Conservation (phyloP, 1,140 invertebrate species). For the Streblospio benedicti region DNA sequence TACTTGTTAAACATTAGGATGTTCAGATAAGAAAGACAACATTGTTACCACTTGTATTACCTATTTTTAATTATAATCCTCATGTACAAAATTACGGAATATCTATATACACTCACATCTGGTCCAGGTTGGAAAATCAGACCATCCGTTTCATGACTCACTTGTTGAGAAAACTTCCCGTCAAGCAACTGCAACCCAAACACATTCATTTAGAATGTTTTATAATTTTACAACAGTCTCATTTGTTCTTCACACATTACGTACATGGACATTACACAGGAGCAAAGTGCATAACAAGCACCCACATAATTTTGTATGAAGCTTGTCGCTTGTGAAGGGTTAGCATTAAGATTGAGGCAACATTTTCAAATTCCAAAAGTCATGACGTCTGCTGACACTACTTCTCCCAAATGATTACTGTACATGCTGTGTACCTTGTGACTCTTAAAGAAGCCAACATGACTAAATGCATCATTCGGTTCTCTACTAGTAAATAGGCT, state of each 20-base stretch:
- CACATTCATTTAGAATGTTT: not conserved
- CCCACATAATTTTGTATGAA: not conserved
- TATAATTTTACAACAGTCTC: not conserved
- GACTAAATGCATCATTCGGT: no score
- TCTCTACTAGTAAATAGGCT: no score
- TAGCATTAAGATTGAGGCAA: not conserved
- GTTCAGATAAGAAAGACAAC: no score
- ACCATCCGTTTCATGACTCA: slow-evolving; percentile 93
- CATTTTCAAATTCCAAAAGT: not conserved
- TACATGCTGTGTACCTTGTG: no score
- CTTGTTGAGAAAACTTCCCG: slow-evolving; percentile 72
- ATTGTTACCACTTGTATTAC: no score
- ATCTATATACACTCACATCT: slow-evolving; percentile 50
- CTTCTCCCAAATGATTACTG: no score
- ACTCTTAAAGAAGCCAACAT: no score
- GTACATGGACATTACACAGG: not conserved
- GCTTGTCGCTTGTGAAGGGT: not conserved
- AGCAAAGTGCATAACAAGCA: not conserved
- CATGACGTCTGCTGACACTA: no score
- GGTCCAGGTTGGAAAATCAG: slow-evolving; percentile 91
- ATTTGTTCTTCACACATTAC: not conserved
- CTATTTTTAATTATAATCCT: no score
- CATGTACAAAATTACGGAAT: no score
- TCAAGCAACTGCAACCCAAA: slow-evolving; percentile 56
- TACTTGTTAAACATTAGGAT: no score